These are phyloP conservation scores for Chaetophractus vellerosus DNA, from an alignment of 2,797 vertebrate genomes.

Conservation along the genomic window DNA sequence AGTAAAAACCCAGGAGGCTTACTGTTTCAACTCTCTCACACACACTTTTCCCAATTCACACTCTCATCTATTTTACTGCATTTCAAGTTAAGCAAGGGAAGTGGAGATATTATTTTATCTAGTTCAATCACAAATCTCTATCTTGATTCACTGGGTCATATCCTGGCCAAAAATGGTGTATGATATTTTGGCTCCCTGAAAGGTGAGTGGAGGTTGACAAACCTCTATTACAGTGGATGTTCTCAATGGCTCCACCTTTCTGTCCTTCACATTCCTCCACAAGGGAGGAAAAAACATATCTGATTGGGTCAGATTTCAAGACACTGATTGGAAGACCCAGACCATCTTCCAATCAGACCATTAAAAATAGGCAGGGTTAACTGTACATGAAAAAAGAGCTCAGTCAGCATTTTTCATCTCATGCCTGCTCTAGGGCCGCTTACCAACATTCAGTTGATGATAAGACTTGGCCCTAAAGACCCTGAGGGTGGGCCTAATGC, in stretches of 20 bases:
- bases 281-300: neutral
- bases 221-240: neutral
- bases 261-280: neutral
- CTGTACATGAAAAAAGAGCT: neutral
- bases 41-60: neutral
- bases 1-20: neutral
- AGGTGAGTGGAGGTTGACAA: neutral
- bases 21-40: neutral
- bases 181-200: neutral
- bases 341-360: neutral
- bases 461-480: neutral
- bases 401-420: neutral
- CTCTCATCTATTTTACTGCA: neutral
- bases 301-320: neutral
- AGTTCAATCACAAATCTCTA: neutral
- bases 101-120: accelerated
- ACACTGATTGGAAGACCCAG: neutral
- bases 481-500: neutral
- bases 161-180: neutral
- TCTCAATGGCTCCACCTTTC: neutral
- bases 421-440: neutral
- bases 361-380: neutral
- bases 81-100: neutral
- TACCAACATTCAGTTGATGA: neutral
- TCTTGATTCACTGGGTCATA: neutral